Percentiles rank a stretch among this genome's conserved stretches.
These are phyloP conservation scores for Diaperis boleti DNA, from an alignment of 2,888 invertebrate species.

Conservation along the genomic window DNA sequence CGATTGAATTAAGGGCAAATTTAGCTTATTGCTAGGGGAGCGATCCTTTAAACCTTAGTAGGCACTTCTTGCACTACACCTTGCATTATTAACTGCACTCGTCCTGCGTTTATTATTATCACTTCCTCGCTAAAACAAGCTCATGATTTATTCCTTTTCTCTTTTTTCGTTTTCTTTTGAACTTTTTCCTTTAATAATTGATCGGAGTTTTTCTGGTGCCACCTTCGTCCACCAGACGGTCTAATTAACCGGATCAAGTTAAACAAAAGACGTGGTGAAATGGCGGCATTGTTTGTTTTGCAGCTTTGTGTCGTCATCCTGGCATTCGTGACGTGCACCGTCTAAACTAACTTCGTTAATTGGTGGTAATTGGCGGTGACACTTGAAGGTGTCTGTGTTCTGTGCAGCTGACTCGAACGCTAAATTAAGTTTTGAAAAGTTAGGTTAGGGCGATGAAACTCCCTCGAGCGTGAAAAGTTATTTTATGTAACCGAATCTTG, in stretches of 20 bases:
- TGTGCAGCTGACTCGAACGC: conserved; percentile 50
- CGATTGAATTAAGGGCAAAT: conserved; percentile 62
- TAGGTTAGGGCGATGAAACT: conserved; percentile 37
- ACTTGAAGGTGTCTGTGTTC: conserved; percentile 58
- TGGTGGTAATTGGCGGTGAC: conserved; percentile 62
- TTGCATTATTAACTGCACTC: conserved; percentile 26
- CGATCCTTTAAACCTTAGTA: conserved; percentile 29
- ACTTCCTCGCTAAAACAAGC: conserved; percentile 27
- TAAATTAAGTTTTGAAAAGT: conserved; percentile 62
- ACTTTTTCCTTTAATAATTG: conserved; percentile 30
- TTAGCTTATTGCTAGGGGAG: conserved; percentile 61
- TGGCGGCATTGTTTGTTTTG: conserved; percentile 23
- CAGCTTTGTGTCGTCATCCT: conserved; percentile 34
- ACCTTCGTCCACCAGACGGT: conserved; percentile 39
- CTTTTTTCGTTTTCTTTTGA: conserved; percentile 20
- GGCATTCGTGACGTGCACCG: conserved; percentile 32
- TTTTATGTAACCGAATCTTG: conserved; percentile 34
- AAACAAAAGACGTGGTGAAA: conserved; percentile 22
- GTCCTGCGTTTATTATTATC: conserved; percentile 28
- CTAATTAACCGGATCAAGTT: conserved; percentile 42
- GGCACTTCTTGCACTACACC: conserved; percentile 18
- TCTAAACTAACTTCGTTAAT: conserved; percentile 60
- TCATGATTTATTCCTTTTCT: conserved; percentile 38
- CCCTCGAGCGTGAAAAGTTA: conserved; percentile 28
- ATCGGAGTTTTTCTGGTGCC: conserved; percentile 41